Evolutionary conservation across 2,888 invertebrate species (phyloP), one percentile per base, ranked within the genome.

Genomic region (Hirtodrosophila cameraria): DNA sequence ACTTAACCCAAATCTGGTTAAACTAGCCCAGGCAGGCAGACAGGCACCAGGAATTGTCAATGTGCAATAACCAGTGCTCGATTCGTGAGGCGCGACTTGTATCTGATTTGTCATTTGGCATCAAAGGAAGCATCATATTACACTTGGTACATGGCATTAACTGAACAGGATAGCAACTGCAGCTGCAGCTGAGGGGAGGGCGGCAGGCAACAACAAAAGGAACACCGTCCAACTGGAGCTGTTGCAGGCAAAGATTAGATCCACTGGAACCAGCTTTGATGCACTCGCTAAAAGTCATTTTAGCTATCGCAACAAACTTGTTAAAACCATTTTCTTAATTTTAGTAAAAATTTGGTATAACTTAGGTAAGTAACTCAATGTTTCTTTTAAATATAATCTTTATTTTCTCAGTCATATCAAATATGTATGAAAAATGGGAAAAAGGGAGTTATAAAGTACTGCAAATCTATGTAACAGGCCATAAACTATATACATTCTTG

Each of bases 91-190:
- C 45, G 80, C 83, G 54, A 75, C 79, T 82, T 85, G 82, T 85
- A 78, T 85, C 77, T 82, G 77, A 85, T 78, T 85, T 78, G 77
- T 78, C 77, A 78, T 82, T 78, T 68, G 52, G 39, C 78, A 66
- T 66, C 74, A 75, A 66, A 73, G 65, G 49, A 23, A 33, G 74
- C 62, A 60, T 78, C 83, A 50, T 70, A 59, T 85, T 85, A 82
- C 86, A 81, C 74, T 58, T 75, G 70, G 83, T 52, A 27, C 30
- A 20, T 20, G 5, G 3, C 45, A 16, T 12, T 27, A 1, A 6
- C 15, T 27, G 43, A 3, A 11, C 2, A 18, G 4, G 36, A 25
- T 4, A 6, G 18, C 30, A 20, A 46, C n/a, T 18, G 31, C 30
- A 28, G 9, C 2, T 1, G 23, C 25, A n/a, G 13, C 3, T 6